Percentiles rank a stretch among this genome's conserved stretches.
Evolutionary conservation across 2,888 invertebrate genomes (phyloP).

Genomic region (Andrena hattorfiana): DNA sequence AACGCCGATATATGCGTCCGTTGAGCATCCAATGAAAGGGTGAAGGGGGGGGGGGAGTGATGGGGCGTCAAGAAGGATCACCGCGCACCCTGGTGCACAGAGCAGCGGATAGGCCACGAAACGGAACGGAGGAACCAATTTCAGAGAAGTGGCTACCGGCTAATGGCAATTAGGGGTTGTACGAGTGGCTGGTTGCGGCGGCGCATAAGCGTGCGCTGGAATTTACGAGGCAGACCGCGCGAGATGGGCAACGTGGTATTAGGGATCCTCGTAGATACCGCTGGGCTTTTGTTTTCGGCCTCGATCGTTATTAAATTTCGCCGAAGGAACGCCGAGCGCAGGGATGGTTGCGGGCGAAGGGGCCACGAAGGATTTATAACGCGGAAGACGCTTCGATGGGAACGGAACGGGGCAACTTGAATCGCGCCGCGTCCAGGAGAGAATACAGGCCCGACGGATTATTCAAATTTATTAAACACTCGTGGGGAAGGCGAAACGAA

Average conservation of each 20-base stretch:
- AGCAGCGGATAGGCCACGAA: conserved; percentile 48
- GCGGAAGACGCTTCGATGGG: neutral
- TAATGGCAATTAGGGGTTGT: conserved; percentile 75
- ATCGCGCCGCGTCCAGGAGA: neutral
- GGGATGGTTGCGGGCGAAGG: neutral
- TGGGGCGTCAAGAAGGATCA: conserved; percentile 54
- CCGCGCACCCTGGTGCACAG: conserved; percentile 30
- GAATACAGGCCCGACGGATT: neutral
- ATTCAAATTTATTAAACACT: conserved; percentile 13
- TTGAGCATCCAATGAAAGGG: conserved; percentile 15
- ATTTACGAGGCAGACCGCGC: conserved; percentile 71
- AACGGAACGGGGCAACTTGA: neutral
- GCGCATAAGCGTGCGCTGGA: conserved; percentile 68
- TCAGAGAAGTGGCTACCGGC: conserved; percentile 72
- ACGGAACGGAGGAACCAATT: conserved; percentile 71
- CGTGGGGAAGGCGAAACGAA: neutral
- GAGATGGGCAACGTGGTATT: conserved; percentile 62
- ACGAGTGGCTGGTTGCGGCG: conserved; percentile 67
- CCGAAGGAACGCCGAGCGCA: conserved; percentile 6
- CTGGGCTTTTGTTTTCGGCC: conserved; percentile 44
- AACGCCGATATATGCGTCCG: conserved; percentile 35
- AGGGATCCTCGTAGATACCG: conserved; percentile 40
- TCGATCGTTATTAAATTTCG: conserved; percentile 55
- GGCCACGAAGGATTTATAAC: neutral
- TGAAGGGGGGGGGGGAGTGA: neutral